Base-by-base conservation (phyloP, 2,797 vertebrate species). In the Lacerta viridis region DNA sequence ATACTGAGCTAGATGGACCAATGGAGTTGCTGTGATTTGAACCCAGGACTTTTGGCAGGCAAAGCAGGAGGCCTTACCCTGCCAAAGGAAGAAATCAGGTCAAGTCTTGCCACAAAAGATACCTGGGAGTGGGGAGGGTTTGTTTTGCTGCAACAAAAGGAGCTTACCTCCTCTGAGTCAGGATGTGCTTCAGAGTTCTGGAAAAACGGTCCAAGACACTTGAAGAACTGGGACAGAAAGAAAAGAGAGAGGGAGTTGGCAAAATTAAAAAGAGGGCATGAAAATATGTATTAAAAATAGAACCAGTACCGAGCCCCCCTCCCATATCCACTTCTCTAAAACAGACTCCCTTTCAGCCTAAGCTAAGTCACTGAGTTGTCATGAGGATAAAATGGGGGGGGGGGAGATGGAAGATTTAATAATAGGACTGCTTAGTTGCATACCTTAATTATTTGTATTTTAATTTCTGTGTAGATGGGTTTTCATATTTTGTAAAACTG, bases 151-250 rank as follows among this genome's bases (percentile, higher is more conserved):
- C 10, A 18, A n/a, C 29, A 41, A 18, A 29, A 46, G 39, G 23
- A 5, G 0, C 92, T 93, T 92, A 99, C 99, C 98, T 99, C 89
- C 97, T 96, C 94, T 99, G 98, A 1, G 97, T 98, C 95, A 99
- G 93, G 93, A 99, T 96, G 95, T 99, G 98, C 86, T 97, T 98
- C 89, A 99, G 96, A 78, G 99, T 98, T 5, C 99, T 97, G 0
- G 98, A 98, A 94, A 99, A 98, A 87, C 98, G 92, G 92, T 99
- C 99, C 0, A 98, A 97, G 69, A 90, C 64, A 4, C 97, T 97
- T 0, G 97, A 94, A 2, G 97, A 97, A 41, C 98, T 99, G 95
- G 1, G 39, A n/a, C 33, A 80, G 77, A 43, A 39, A 82, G 75
- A 75, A 36, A 79, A 39, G 43, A 3, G 33, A 82, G 2, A 43